Base-by-base conservation (phyloP, 2,113 vertebrate genomes). In the Calyptommatus sinebrachiatus region DNA sequence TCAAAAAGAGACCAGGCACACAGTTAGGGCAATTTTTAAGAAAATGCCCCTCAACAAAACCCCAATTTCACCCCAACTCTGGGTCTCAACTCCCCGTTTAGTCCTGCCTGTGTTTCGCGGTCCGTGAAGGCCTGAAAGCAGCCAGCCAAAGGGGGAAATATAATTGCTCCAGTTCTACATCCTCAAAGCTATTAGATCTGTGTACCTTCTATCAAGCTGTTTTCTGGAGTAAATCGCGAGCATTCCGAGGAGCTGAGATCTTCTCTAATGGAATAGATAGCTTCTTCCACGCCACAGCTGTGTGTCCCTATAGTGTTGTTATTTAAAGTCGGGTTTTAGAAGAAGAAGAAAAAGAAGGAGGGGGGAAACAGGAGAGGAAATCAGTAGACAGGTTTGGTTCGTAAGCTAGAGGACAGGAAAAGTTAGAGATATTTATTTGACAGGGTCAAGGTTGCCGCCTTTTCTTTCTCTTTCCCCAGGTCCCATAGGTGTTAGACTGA, bases 351-450 rank as follows among this genome's bases (percentile, higher is more conserved):
- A 12, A 2, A 7, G 35, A 45, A 14, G 11, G 2, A 8, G 9
- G 46, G n/a, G 26, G 16, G 45, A 50, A 8, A 93, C 84, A 83
- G 84, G 93, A 86, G 87, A 78, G 71, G 70, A 79, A 96, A 94
- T 90, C 95, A 89, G 92, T 91, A 93, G 95, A 95, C 94, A 93
- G 95, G 97, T 97, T 96, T 96, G 94, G 96, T 94, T 88, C 88
- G 93, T 96, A 93, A 95, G 96, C 96, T 96, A 86, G 92, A 94
- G 95, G 96, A 95, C 94, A 95, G 94, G 95, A 93, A 96, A 96
- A 97, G 96, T 97, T 97, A 97, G 96, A 97, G 97, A 98, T 97
- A 97, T 97, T 96, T 97, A 97, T 99, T 99, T 98, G 97, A 97
- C 97, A 97, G 97, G 97, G 97, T 98, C 96, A 96, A 96, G 94